A percentile compares a stretch with the other conserved stretches of the same genome.
Conservation (phyloP, 2,797 vertebrate genomes). For the Trematomus bernacchii region DNA sequence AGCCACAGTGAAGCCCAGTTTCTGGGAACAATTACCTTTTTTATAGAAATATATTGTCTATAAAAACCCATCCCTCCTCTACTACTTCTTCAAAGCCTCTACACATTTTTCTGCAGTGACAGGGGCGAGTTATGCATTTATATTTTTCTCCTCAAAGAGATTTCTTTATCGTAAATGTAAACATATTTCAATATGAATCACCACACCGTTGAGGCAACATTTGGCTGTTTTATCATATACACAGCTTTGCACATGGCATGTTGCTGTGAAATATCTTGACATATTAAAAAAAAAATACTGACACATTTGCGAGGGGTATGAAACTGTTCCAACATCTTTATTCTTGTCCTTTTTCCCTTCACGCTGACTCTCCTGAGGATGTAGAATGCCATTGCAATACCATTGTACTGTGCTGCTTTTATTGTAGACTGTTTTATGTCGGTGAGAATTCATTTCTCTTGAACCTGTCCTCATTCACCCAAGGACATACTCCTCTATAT, state of each 20-base stretch:
- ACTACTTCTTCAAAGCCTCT: conserved; percentile 33
- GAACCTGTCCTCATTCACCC: conserved; percentile 82
- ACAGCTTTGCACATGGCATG: conserved; percentile 43
- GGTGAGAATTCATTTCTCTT: conserved; percentile 75
- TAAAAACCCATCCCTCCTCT: conserved; percentile 31
- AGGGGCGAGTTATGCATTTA: conserved; percentile 42
- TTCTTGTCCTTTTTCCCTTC: conserved; percentile 75
- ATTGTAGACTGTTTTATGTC: conserved; percentile 79
- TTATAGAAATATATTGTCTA: conserved; percentile 20
- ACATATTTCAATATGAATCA: conserved; percentile 65
- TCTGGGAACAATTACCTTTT: neutral
- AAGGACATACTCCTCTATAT: conserved; percentile 79
- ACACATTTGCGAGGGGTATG: conserved; percentile 64
- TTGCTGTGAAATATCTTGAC: conserved; percentile 62
- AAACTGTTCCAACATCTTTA: conserved; percentile 73
- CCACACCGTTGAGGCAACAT: conserved; percentile 38
- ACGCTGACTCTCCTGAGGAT: conserved; percentile 76
- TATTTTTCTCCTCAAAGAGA: conserved; percentile 39
- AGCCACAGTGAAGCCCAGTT: conserved; percentile 24
- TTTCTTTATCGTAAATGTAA: conserved; percentile 40
- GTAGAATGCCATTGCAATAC: conserved; percentile 69
- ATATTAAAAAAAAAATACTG: conserved; percentile 51
- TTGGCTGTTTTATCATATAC: conserved; percentile 55
- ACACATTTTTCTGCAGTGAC: conserved; percentile 18
- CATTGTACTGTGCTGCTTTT: conserved; percentile 73